Evolutionary conservation across 2,888 invertebrate genomes (phyloP), one percentile per base, ranked within the genome.

Genomic region (Epinotia nisella): DNA sequence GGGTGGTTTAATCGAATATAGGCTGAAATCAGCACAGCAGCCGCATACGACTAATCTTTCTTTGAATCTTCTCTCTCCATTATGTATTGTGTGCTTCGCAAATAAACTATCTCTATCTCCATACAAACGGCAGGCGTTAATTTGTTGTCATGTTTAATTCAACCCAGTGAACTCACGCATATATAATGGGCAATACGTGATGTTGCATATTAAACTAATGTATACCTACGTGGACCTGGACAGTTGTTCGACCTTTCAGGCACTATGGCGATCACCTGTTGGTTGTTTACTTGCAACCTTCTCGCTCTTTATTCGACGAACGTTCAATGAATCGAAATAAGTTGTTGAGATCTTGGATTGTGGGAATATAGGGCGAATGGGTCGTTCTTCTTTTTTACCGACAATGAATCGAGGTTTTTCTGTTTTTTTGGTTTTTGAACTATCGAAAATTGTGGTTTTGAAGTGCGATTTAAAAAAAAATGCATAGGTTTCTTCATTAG

Each of bases 251-350:
- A 68, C 59, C 59, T 67, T 56, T 59, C 45, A 29, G 29, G 9
- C 10, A 35, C 53, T 29, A 49, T 65, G 58, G 39, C 74, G 76
- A 74, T 75, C 77, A 82, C 82, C 82, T 85, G 83, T 85, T 82
- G 81, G 81, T 75, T 82, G 80, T 81, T 81, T 81, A 78, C 77
- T 73, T 76, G 75, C 65, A 79, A 77, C 80, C 78, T 81, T 81
- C 78, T 74, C 49, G 59, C 71, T 35, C 77, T 79, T 69, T 77
- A 79, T 77, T 76, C 72, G 78, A 75, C 74, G 73, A 70, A 73
- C 72, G 75, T 67, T 76, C 69, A 56, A 72, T 72, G 77, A 77
- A 78, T 79, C 72, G 56, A 71, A 76, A 78, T 75, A 70, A 76
- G 66, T 59, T 53, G 62, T 70, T 62, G 29, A 66, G 39, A 70